Evolutionary conservation across 2,113 vertebrate species (phyloP), one percentile per base, ranked within the genome.

Genomic region (Oreochromis tanganicae): DNA sequence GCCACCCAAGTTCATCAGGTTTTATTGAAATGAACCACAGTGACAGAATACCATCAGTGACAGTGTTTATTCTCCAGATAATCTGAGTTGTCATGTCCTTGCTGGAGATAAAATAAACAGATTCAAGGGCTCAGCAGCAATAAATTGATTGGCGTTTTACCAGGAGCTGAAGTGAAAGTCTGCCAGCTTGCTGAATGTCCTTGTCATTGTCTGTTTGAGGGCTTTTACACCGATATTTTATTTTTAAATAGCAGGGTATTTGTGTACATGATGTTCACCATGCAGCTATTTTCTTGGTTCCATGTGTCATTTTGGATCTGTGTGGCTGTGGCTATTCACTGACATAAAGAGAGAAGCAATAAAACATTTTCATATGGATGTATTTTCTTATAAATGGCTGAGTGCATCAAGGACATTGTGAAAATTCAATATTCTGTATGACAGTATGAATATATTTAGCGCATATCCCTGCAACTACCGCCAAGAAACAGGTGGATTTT

Each of bases 51-150:
- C 79, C 14, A 71, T 71, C 32, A 27, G 19, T 5, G 81, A 66
- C 48, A 9, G 34, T 90, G 52, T 86, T 93, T 87, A 87, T 83
- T 84, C 87, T 84, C 50, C 61, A 85, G 52, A 89, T 91, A 82
- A 82, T 87, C 79, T 48, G 16, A 43, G 73, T 50, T 86, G 86
- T 90, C 85, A 68, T 14, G 71, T 93, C 86, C 86, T 89, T 73
- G 50, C 83, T 78, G 55, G 78, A 87, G 83, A 91, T 89, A 80
- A 91, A 89, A 93, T 78, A 86, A 87, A 90, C 92, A 78, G 56
- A 85, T 85, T 84, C 29, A 82, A 87, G 66, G 61, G 78, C 83
- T 90, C 75, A 61, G 61, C 11, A 3, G 61, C 54, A 34, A 89
- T 84, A 79, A 81, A 88, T 46, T 56, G 82, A 84, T 50, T 80